phyloP scores from a whole-genome alignment of 2,113 vertebrate genomes.

The Alosa alosa region DNA sequence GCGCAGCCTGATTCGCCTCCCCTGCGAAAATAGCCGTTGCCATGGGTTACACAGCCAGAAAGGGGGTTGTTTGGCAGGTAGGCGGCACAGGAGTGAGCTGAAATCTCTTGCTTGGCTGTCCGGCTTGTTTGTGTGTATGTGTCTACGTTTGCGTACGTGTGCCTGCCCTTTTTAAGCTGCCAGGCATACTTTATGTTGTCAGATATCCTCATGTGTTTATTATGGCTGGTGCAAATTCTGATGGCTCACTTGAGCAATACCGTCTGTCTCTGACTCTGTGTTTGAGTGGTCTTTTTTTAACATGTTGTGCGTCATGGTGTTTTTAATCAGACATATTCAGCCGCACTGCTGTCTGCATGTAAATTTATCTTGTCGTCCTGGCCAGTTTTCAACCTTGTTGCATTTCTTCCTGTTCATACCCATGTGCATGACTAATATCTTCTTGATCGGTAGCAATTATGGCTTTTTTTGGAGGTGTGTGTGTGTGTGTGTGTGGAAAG shows the following conservation, averaged over 20 bases:
- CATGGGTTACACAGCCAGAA: constrained; percentile 4
- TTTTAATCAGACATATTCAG: background rate
- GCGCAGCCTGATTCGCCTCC: background rate
- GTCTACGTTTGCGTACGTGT: background rate
- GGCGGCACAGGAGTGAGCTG: background rate
- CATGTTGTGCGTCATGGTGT: too few relatives aligned
- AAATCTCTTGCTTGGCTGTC: background rate
- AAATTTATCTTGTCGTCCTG: background rate
- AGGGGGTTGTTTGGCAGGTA: background rate
- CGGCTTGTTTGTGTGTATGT: constrained; percentile 17
- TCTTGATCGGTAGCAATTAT: background rate
- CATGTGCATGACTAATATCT: background rate
- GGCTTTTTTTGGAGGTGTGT: background rate
- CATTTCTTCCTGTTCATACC: background rate
- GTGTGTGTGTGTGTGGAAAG: background rate
- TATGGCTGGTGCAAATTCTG: background rate
- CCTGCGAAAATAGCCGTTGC: background rate
- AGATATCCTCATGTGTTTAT: background rate
- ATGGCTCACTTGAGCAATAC: background rate
- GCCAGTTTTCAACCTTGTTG: background rate
- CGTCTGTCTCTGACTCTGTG: background rate
- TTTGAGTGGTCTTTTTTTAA: background rate
- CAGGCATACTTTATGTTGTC: background rate
- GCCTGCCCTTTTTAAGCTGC: background rate
- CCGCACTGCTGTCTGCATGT: background rate